Percentiles rank a stretch among this genome's conserved stretches.
Evolutionary conservation across 1,140 invertebrate species (phyloP).

Genomic region (Homalodisca vitripennis): DNA sequence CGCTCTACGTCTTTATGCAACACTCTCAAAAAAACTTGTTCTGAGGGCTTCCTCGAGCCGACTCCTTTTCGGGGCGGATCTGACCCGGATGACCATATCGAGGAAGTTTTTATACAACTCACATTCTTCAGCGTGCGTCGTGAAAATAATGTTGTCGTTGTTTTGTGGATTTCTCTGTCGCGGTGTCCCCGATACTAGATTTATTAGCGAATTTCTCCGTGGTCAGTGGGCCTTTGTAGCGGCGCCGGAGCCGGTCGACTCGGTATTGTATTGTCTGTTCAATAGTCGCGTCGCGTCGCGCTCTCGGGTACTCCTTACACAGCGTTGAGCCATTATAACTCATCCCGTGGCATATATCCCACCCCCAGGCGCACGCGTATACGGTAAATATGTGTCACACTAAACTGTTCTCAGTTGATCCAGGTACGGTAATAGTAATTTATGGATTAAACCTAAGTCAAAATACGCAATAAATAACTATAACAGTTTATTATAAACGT

Average conservation of each 20-base stretch:
- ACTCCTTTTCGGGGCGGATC: background rate
- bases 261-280: background rate
- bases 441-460: background rate
- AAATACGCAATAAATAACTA: too few relatives aligned
- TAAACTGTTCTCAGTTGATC: background rate
- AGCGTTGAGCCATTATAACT: background rate
- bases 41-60: background rate
- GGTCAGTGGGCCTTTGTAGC: too few relatives aligned
- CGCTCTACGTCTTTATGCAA: background rate
- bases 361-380: background rate
- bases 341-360: background rate
- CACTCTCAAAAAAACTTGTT: background rate
- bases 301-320: background rate
- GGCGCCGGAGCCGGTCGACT: background rate
- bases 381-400: background rate
- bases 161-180: background rate
- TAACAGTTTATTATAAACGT: too few relatives aligned
- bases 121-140: background rate
- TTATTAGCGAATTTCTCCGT: background rate
- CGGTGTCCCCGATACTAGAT: background rate
- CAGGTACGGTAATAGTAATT: background rate
- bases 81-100: background rate
- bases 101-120: background rate
- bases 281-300: too few relatives aligned
- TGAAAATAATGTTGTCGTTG: background rate